Conservation (phyloP, 2,888 invertebrate species). For the Synergus itoensis region DNA sequence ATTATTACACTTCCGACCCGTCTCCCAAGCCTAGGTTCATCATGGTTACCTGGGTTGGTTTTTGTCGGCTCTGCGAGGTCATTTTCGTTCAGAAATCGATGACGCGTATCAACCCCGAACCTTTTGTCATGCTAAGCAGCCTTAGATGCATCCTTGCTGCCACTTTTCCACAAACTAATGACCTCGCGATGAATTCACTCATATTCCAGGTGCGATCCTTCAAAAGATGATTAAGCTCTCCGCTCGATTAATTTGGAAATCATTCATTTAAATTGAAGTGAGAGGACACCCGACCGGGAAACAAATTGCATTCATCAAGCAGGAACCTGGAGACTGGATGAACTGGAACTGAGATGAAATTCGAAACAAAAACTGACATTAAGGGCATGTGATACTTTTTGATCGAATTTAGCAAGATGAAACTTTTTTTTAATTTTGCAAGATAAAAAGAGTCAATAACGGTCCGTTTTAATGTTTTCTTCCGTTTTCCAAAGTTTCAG, state of each 20-base stretch:
- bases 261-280: not conserved
- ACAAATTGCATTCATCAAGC: no score
- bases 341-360: no score
- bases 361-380: no score
- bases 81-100: constrained; percentile 71
- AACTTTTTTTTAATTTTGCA: no score
- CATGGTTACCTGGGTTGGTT: constrained; percentile 44
- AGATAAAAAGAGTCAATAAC: no score
- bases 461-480: no score
- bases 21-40: constrained; percentile 48
- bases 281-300: not conserved
- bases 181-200: not conserved
- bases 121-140: constrained; percentile 72
- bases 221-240: constrained; percentile 7
- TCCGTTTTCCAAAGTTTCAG: no score
- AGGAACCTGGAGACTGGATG: no score
- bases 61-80: constrained; percentile 56
- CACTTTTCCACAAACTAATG: constrained; percentile 39
- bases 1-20: constrained; percentile 70
- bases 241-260: constrained; percentile 1
- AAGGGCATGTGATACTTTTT: no score
- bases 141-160: constrained; percentile 67
- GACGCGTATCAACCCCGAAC: constrained; percentile 69
- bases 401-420: no score
- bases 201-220: constrained; percentile 14